These are phyloP conservation scores for Trichechus manatus DNA, from an alignment of 2,113 vertebrate genomes.

Conservation along the genomic window DNA sequence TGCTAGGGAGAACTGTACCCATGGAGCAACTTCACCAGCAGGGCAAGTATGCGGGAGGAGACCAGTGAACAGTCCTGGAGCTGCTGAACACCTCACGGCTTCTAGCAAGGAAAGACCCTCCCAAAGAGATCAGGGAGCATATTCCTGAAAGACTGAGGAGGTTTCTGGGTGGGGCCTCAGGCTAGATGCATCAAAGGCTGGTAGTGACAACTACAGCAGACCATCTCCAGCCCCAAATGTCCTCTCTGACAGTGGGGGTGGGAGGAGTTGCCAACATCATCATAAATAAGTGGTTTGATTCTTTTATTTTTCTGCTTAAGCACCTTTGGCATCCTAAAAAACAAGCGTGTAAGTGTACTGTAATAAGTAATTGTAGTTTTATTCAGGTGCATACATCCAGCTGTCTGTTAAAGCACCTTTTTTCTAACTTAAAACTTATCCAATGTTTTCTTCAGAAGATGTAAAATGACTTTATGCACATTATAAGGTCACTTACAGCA, in stretches of 20 bases:
- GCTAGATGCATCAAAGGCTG: not conserved
- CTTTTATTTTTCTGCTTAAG: slow-evolving; percentile 4
- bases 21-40: not conserved
- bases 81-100: not conserved
- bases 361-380: not conserved
- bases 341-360: not conserved
- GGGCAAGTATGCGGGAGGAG: not conserved
- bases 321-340: not conserved
- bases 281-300: not conserved
- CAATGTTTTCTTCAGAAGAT: not conserved
- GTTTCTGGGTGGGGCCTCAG: not conserved
- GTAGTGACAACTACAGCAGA: not conserved
- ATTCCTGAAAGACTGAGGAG: not conserved
- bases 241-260: not conserved
- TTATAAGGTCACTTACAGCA: not conserved
- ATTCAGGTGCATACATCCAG: not conserved
- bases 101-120: not conserved
- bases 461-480: slow-evolving; percentile 41
- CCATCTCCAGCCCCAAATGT: not conserved
- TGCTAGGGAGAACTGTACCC: not conserved
- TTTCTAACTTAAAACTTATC: not conserved
- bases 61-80: not conserved
- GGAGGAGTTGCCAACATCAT: not conserved
- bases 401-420: not conserved
- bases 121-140: not conserved